A percentile compares a stretch with the other conserved stretches of the same genome.
Evolutionary conservation across 1,140 invertebrate species (phyloP).

Genomic region (Lasaia peninsularis): DNA sequence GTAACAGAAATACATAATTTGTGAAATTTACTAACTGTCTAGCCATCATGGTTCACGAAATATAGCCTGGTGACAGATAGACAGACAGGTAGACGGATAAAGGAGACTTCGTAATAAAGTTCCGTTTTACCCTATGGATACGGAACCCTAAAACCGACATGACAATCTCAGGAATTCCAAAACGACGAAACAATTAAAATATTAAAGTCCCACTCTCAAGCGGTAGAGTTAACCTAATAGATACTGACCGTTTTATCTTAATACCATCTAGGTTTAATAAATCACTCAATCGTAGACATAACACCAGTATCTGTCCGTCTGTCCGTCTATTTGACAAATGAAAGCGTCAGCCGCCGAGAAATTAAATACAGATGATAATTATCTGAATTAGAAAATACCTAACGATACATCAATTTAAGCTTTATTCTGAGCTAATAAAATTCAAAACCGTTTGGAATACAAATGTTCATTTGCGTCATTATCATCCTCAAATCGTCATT

Average conservation of each 20-base stretch:
- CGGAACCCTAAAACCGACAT: background rate
- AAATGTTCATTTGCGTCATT: slow-evolving; percentile 24
- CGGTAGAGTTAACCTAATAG: slow-evolving; percentile 25
- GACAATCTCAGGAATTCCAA: background rate
- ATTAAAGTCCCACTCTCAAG: background rate
- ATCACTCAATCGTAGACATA: slow-evolving; percentile 38
- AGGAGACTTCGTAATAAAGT: too few species aligned
- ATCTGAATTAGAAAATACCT: slow-evolving; percentile 33
- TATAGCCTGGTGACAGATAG: too few species aligned
- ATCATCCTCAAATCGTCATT: slow-evolving; percentile 26
- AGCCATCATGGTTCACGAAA: too few species aligned
- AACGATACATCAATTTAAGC: slow-evolving; percentile 19
- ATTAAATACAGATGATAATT: slow-evolving; percentile 45
- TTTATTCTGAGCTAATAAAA: slow-evolving; percentile 11
- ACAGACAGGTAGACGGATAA: too few species aligned
- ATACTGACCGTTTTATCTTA: slow-evolving; percentile 35
- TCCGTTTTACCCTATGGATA: too few species aligned
- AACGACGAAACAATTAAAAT: background rate
- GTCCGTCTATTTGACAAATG: slow-evolving; percentile 40
- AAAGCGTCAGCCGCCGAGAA: slow-evolving; percentile 35
- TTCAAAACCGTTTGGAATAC: slow-evolving; percentile 13
- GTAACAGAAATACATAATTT: too few species aligned
- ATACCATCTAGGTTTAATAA: slow-evolving; percentile 43
- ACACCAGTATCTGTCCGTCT: slow-evolving; percentile 36
- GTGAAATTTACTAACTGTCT: too few species aligned